Conservation (phyloP, 2,797 vertebrate species). For the Ctenopoma multispine region DNA sequence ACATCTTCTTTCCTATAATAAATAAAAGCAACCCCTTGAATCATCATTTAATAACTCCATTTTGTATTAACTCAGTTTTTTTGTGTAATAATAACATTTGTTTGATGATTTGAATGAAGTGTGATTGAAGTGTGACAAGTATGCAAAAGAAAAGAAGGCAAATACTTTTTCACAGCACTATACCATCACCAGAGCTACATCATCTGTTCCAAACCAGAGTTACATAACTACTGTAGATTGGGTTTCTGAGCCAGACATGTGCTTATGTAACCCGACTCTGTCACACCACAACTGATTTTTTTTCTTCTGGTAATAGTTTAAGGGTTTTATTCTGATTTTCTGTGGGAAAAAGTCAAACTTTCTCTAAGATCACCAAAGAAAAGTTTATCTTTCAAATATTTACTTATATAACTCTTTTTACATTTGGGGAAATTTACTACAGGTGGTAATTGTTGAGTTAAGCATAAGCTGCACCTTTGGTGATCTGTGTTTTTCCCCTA, state of each 20-base stretch:
- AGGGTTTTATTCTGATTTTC: constrained; percentile 3
- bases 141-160: too few relatives aligned
- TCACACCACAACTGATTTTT: constrained; percentile 26
- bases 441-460: background rate
- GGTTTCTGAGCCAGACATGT: constrained; percentile 56
- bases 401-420: constrained; percentile 7
- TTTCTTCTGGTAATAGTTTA: constrained; percentile 28
- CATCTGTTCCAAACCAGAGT: constrained; percentile 68
- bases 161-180: background rate
- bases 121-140: too few relatives aligned
- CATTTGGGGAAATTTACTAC: background rate
- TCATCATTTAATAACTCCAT: too few relatives aligned
- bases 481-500: too few relatives aligned
- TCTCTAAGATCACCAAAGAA: background rate
- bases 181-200: constrained; percentile 38
- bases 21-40: too few relatives aligned
- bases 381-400: background rate
- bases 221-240: constrained; percentile 50
- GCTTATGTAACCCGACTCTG: constrained; percentile 62
- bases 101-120: too few relatives aligned
- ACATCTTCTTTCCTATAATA: too few relatives aligned
- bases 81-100: too few relatives aligned
- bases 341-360: background rate
- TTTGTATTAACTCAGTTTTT: too few relatives aligned
- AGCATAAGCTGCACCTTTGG: background rate